These are phyloP conservation scores for Laupala kohalensis DNA, from an alignment of 1,140 invertebrate species.

Conservation along the genomic window DNA sequence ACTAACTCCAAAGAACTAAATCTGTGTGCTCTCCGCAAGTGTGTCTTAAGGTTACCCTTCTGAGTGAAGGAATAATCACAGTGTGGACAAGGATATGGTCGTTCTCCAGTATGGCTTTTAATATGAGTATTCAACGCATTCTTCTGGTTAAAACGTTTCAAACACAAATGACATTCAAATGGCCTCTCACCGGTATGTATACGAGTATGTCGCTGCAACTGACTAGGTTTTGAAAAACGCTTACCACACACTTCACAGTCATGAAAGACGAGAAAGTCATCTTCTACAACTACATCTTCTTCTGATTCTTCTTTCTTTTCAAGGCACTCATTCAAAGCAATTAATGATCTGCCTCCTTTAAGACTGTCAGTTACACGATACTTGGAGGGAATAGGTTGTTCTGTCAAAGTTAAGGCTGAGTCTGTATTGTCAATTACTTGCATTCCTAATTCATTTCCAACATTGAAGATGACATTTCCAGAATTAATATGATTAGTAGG, in stretches of 20 bases:
- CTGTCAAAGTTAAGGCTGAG: background rate
- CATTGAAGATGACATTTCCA: background rate
- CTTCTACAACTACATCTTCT: background rate
- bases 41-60: constrained; percentile 45
- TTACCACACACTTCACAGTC: constrained; percentile 31
- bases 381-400: background rate
- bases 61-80: constrained; percentile 41
- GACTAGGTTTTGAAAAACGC: constrained; percentile 28
- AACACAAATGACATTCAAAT: constrained; percentile 48
- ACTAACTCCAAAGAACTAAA: constrained; percentile 1
- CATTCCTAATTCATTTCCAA: background rate
- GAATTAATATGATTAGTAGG: background rate
- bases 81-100: constrained; percentile 34
- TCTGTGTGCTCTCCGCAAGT: constrained; percentile 38
- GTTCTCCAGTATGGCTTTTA: constrained; percentile 34
- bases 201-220: constrained; percentile 26
- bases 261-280: constrained; percentile 10
- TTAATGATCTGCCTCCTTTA: background rate
- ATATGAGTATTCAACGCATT: constrained; percentile 20
- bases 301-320: background rate
- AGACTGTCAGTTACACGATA: constrained; percentile 4
- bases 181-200: constrained; percentile 50
- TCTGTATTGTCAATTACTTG: background rate
- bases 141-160: constrained; percentile 41
- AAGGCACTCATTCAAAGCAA: background rate